These are phyloP conservation scores for Agrochola lychnidis DNA, from an alignment of 2,888 invertebrate genomes.

Conservation along the genomic window DNA sequence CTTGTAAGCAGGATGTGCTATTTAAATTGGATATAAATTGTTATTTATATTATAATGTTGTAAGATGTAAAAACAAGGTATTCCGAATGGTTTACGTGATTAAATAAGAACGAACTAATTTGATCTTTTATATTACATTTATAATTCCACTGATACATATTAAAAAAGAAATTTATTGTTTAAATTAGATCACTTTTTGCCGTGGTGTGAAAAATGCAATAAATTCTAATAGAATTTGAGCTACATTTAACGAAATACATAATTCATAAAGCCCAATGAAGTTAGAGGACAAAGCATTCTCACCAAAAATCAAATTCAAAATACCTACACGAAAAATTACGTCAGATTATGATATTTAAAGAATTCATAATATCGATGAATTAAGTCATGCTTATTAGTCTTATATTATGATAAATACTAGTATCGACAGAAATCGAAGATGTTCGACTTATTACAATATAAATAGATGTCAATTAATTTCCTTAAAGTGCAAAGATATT, in stretches of 20 bases:
- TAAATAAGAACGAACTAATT: slow-evolving; percentile 52
- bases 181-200: too few relatives aligned
- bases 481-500: too few relatives aligned
- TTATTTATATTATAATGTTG: slow-evolving; percentile 25
- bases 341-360: not conserved
- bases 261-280: not conserved
- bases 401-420: not conserved
- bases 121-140: slow-evolving; percentile 38
- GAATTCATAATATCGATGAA: slow-evolving; percentile 12
- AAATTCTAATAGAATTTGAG: not conserved
- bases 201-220: not conserved
- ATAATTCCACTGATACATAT: not conserved
- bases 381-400: slow-evolving; percentile 2
- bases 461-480: slow-evolving; percentile 10
- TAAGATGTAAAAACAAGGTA: slow-evolving; percentile 34
- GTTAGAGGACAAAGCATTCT: slow-evolving; percentile 16
- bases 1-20: slow-evolving; percentile 34
- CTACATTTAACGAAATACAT: not conserved
- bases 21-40: slow-evolving; percentile 39
- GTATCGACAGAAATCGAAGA: slow-evolving; percentile 18
- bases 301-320: not conserved
- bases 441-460: slow-evolving; percentile 21
- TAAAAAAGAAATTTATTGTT: too few relatives aligned
- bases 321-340: not conserved
- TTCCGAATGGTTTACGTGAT: slow-evolving; percentile 49